phyloP scores from a whole-genome alignment of 2,797 vertebrate genomes.

The Coregonus ussuriensis region DNA sequence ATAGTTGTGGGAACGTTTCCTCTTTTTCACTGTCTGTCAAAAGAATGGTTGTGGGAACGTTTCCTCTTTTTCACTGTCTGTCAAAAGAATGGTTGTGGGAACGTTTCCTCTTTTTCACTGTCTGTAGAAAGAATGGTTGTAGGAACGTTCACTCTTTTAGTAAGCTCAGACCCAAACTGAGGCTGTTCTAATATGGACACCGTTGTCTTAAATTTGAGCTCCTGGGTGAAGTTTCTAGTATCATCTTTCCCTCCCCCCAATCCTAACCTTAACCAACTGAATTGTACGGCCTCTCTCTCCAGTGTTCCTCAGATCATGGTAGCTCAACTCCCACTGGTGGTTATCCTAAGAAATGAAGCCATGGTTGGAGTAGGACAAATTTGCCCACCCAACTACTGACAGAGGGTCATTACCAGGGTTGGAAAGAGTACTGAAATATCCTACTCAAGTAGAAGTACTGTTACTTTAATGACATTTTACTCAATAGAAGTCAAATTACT shows the following conservation, averaged over 20 bases:
- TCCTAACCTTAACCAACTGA: neutral
- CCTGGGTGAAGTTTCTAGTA: neutral
- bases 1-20: neutral
- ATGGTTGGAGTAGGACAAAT: neutral
- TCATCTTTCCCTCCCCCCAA: neutral
- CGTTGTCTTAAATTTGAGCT: neutral
- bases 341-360: constrained; percentile 5
- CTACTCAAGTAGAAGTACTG: too few species aligned
- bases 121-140: too few species aligned
- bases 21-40: neutral
- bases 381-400: neutral
- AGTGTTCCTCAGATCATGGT: neutral
- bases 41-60: too few species aligned
- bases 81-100: too few species aligned
- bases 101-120: too few species aligned
- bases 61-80: too few species aligned
- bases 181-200: too few species aligned
- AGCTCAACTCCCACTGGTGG: constrained; percentile 51
- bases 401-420: neutral
- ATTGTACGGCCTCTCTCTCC: neutral
- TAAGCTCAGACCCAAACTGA: too few species aligned
- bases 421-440: too few species aligned
- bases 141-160: too few species aligned
- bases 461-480: too few species aligned
- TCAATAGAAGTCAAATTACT: too few species aligned